These are phyloP conservation scores for Leuciscus idus DNA, from an alignment of 2,113 vertebrate genomes.

Conservation along the genomic window DNA sequence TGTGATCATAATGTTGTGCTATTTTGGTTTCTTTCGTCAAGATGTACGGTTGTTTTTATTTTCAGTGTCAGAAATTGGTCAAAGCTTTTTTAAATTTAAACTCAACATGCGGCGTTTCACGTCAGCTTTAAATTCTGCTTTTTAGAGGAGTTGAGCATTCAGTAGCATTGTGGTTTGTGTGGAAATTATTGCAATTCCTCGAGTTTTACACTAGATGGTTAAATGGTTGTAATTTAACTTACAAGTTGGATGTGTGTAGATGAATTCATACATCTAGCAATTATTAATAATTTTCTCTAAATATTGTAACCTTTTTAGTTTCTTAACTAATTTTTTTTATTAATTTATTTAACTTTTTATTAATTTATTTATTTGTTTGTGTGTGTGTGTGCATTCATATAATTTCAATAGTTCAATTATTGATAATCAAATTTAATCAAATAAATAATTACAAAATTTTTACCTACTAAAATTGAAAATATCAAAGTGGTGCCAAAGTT, in stretches of 20 bases:
- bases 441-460: neutral
- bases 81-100: neutral
- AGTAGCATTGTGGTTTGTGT: neutral
- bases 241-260: neutral
- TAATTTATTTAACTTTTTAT: neutral
- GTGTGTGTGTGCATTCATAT: neutral
- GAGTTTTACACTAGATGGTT: neutral
- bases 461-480: neutral
- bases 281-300: too few relatives aligned
- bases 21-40: constrained; percentile 1
- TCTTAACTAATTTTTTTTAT: neutral
- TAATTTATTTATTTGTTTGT: neutral
- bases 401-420: neutral
- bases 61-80: constrained; percentile 1
- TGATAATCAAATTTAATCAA: neutral
- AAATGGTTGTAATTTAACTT: neutral
- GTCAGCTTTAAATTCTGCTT: neutral
- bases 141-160: neutral
- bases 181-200: neutral
- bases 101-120: neutral
- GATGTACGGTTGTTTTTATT: neutral
- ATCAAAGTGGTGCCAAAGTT: neutral
- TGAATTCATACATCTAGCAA: neutral
- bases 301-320: too few relatives aligned
- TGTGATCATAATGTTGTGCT: constrained; percentile 34